Percentiles rank a stretch among this genome's conserved stretches.
Evolutionary conservation across 2,797 vertebrate genomes (phyloP).

Genomic region (Chrysocyon brachyurus): DNA sequence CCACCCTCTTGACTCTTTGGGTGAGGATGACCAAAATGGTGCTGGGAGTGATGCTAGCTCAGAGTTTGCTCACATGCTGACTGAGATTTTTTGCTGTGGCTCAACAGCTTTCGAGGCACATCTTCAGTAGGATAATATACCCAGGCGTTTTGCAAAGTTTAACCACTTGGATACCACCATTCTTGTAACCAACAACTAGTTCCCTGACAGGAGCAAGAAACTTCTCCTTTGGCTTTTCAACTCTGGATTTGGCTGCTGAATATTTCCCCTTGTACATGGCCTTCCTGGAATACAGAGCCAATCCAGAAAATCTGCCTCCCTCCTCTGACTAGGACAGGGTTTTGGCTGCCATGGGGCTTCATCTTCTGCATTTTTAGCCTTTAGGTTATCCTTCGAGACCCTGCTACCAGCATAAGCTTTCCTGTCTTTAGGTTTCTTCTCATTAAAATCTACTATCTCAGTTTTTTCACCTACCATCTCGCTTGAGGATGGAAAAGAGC

Average conservation of each 20-base stretch:
- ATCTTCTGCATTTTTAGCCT: background rate
- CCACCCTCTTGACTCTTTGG: background rate
- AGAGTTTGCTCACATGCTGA: background rate
- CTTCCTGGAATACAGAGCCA: background rate
- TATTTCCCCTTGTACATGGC: background rate
- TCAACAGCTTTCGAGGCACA: background rate
- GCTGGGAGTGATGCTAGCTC: background rate
- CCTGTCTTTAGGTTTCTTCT: background rate
- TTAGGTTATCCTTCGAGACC: background rate
- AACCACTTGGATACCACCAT: background rate
- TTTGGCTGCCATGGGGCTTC: background rate
- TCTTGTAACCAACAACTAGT: background rate
- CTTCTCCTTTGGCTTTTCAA: background rate
- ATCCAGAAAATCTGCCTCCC: background rate
- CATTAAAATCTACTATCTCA: background rate
- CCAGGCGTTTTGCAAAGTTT: background rate
- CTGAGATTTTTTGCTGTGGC: background rate
- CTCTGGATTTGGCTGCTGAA: background rate
- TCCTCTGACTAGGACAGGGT: background rate
- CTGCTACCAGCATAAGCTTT: background rate
- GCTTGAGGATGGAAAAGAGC: background rate
- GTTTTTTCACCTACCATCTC: background rate
- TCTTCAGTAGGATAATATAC: background rate
- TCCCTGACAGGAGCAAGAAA: background rate
- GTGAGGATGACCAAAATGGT: background rate